Percentiles rank a stretch among this genome's conserved stretches.
Conservation (phyloP, 2,797 vertebrate species). For the Myotis vivesi region DNA sequence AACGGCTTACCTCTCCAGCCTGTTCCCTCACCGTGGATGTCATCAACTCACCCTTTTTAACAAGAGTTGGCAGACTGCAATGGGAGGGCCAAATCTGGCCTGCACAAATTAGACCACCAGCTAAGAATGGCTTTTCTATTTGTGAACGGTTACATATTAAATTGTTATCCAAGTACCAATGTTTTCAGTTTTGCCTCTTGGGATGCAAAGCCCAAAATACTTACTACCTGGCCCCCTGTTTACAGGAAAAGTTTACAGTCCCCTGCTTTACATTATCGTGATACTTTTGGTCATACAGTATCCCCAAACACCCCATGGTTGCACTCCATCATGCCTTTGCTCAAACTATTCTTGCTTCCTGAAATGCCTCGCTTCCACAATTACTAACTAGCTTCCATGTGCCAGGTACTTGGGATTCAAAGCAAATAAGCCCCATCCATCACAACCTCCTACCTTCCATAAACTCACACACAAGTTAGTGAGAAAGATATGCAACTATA, state of each 20-base stretch:
- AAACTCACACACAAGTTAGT: neutral
- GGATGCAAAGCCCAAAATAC: neutral
- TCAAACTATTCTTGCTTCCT: neutral
- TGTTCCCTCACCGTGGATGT: neutral
- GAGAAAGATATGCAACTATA: neutral
- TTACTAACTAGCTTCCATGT: neutral
- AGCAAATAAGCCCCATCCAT: neutral
- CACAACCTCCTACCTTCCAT: neutral
- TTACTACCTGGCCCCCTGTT: neutral
- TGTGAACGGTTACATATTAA: neutral
- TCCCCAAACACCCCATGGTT: too few species aligned
- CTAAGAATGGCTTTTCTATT: neutral
- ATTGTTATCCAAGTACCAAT: neutral
- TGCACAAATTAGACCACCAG: neutral
- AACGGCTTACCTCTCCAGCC: neutral
- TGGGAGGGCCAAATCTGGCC: neutral
- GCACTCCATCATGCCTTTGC: too few species aligned
- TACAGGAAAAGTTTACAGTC: neutral
- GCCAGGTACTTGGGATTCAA: neutral
- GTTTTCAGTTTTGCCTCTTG: slow-evolving; percentile 16
- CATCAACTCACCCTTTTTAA: neutral
- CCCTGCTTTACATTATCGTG: neutral
- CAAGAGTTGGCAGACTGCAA: neutral
- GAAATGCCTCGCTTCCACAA: neutral
- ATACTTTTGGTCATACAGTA: neutral